Base-by-base conservation (phyloP, 2,113 vertebrate genomes). In the Phaetusa simplex region DNA sequence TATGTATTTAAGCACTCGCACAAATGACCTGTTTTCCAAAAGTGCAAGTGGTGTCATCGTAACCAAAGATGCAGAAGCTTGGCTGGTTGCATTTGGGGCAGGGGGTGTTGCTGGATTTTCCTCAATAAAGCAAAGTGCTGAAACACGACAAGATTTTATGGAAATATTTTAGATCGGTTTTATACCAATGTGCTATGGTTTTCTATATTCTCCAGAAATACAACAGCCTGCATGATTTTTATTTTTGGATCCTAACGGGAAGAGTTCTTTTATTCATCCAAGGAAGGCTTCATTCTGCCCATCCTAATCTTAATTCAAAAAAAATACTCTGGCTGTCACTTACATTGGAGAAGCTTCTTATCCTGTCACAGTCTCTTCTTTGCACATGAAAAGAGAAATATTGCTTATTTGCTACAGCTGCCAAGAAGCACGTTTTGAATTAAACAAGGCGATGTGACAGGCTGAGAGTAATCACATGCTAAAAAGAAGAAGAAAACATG, bases 361-460 rank as follows among this genome's bases (percentile, higher is more conserved):
- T 86, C 64, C 95, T 96, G 95, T 96, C 91, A 94, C 89, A 96
- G 96, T 88, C 71, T 94, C 96, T 88, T 95, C 95, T 97, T 95
- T 88, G 89, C 94, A 96, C 89, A 97, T 96, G 91, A 96, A 97
- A 96, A 96, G 93, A 93, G 89, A 96, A 97, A 95, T 97, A 97
- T 94, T 95, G 74, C 94, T 90, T 97, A 97, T 97, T 95, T 96
- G 84, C 93, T 92, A 94, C 88, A 94, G 95, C 95, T 97, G 96
- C 96, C 97, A 97, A 96, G 95, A 96, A 96, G 84, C 19, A 88
- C 23, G 0, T 95, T 95, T 96, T 94, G 95, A 95, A 96, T 97
- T 96, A 95, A 94, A 94, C 86, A 91, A 85, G 84, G 84, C n/a
- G 0, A 81, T 73, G 84, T 96, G 96, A 96, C 95, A 95, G 95